Evolutionary conservation across 2,797 vertebrate species (phyloP).

Genomic region (Enteromius fasciolatus): DNA sequence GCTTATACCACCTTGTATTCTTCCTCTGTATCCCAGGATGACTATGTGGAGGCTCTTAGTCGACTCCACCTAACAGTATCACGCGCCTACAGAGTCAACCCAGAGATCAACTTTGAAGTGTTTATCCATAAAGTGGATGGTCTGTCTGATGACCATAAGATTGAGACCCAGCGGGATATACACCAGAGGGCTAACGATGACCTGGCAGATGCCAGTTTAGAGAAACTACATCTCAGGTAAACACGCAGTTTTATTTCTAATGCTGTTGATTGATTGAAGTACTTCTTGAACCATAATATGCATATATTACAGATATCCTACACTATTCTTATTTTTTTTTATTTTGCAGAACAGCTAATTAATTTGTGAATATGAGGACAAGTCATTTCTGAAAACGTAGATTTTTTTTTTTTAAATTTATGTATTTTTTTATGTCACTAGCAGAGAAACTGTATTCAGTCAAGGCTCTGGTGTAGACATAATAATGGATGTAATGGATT

Average conservation of each 20-base stretch:
- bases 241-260: constrained; percentile 24
- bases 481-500: constrained; percentile 3
- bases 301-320: background rate
- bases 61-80: constrained; percentile 97
- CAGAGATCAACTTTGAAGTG: constrained; percentile 99
- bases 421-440: background rate
- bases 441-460: background rate
- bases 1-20: background rate
- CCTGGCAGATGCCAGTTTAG: constrained; percentile 94
- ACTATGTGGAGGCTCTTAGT: constrained; percentile 97
- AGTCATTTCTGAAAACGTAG: background rate
- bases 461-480: background rate
- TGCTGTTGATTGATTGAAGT: background rate
- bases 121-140: constrained; percentile 99
- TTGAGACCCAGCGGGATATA: constrained; percentile 98
- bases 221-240: constrained; percentile 98
- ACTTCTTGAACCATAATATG: background rate
- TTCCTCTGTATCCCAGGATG: constrained; percentile 80
- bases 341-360: background rate
- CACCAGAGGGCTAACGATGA: constrained; percentile 99
- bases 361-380: background rate
- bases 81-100: constrained; percentile 97
- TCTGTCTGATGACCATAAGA: constrained; percentile 98
- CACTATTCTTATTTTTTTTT: background rate
- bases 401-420: background rate